These are phyloP conservation scores for Ptilonorhynchus violaceus DNA, from an alignment of 2,113 vertebrate species.

Conservation along the genomic window DNA sequence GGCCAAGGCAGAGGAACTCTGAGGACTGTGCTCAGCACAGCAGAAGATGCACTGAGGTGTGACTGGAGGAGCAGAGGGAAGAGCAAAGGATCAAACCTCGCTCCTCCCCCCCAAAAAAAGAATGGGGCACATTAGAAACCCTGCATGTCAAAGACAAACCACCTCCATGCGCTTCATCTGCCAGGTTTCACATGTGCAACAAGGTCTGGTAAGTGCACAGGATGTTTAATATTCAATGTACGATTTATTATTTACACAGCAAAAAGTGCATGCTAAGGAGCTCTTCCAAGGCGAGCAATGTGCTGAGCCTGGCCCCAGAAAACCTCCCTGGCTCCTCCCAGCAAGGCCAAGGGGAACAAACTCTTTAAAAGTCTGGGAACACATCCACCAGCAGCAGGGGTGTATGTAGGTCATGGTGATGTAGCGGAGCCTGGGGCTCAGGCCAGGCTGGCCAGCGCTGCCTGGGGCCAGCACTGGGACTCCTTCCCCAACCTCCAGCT, in stretches of 20 bases:
- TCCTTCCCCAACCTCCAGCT: neutral
- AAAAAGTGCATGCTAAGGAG: neutral
- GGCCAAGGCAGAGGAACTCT: neutral
- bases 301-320: neutral
- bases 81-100: neutral
- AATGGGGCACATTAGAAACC: neutral
- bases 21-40: neutral
- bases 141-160: neutral
- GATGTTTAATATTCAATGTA: constrained; percentile 25
- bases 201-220: neutral
- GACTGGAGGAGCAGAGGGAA: neutral
- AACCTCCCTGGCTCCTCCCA: neutral
- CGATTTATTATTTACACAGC: constrained; percentile 42
- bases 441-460: neutral
- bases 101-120: accelerated
- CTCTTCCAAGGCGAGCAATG: neutral
- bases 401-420: neutral
- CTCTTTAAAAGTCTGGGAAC: neutral
- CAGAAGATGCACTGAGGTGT: neutral
- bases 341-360: neutral
- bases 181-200: neutral
- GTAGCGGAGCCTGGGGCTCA: accelerated
- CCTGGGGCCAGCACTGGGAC: neutral
- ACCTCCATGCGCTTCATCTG: neutral
- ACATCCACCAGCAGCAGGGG: neutral